phyloP scores from a whole-genome alignment of 2,113 vertebrate species.

The Murina feae region DNA sequence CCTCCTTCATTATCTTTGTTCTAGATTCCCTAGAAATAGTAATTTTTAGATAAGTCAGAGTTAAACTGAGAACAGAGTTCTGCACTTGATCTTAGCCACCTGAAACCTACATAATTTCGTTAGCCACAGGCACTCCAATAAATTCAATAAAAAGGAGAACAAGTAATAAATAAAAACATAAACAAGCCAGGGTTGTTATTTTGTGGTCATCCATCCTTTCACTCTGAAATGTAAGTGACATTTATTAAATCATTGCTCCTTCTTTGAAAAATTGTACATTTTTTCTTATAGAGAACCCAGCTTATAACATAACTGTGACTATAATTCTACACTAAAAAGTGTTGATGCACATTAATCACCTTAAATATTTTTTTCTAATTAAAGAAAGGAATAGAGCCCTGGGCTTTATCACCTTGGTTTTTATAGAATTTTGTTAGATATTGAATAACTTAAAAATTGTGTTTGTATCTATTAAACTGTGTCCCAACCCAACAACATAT shows the following conservation, averaged over 20 bases:
- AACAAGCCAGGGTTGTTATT: not conserved
- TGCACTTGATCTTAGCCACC: too few species aligned
- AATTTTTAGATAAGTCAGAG: not conserved
- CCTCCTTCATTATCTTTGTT: not conserved
- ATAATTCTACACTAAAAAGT: not conserved
- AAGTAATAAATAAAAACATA: too few species aligned
- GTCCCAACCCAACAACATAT: not conserved
- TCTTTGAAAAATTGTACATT: not conserved
- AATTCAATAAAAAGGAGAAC: too few species aligned
- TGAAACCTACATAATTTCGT: too few species aligned
- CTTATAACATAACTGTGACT: not conserved
- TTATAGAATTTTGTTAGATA: not conserved
- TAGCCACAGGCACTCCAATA: too few species aligned
- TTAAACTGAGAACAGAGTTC: not conserved
- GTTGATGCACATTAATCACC: not conserved
- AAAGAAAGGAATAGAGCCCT: not conserved
- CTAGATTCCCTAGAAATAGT: not conserved
- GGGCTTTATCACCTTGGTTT: not conserved
- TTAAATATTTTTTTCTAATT: not conserved
- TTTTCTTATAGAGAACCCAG: not conserved
- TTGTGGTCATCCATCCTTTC: not conserved
- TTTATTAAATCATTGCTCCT: not conserved
- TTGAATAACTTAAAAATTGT: not conserved
- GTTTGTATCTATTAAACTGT: not conserved
- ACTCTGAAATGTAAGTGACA: not conserved